Conservation (phyloP, 2,113 vertebrate species). For the Sylvilagus bachmani region DNA sequence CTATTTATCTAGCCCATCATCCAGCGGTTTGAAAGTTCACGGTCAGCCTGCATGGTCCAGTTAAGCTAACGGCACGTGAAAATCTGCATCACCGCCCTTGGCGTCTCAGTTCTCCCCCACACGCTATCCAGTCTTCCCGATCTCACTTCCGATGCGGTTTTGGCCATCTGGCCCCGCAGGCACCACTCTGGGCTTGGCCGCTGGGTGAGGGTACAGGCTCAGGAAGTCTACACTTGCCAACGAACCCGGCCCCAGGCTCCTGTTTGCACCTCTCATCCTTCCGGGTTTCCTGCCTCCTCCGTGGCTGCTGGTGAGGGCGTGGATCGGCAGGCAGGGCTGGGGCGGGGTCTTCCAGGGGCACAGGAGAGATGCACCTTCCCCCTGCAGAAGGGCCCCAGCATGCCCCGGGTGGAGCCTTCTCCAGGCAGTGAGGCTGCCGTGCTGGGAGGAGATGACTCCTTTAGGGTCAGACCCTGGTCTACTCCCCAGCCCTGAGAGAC, state of each 20-base stretch:
- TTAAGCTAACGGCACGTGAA: rapidly evolving
- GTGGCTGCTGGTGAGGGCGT: background rate
- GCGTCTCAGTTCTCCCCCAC: background rate
- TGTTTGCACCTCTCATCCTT: rapidly evolving
- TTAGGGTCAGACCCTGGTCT: too few relatives aligned
- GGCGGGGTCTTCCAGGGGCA: too few relatives aligned
- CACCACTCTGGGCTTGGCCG: background rate
- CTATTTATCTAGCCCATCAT: background rate
- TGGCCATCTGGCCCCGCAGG: too few relatives aligned
- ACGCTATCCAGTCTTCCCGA: rapidly evolving
- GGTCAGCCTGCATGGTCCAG: background rate
- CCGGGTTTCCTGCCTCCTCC: background rate
- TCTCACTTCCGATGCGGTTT: background rate
- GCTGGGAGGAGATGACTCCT: background rate
- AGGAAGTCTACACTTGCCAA: background rate
- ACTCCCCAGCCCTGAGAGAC: background rate
- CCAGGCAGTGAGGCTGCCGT: background rate
- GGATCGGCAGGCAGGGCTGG: too few relatives aligned
- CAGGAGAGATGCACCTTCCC: too few relatives aligned
- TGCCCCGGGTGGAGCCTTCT: background rate
- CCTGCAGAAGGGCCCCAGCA: too few relatives aligned
- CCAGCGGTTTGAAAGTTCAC: background rate
- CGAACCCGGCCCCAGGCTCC: background rate
- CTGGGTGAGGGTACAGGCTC: background rate
- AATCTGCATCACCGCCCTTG: too few relatives aligned